These are phyloP conservation scores for Vidua macroura DNA, from an alignment of 2,113 vertebrate genomes.

Conservation along the genomic window DNA sequence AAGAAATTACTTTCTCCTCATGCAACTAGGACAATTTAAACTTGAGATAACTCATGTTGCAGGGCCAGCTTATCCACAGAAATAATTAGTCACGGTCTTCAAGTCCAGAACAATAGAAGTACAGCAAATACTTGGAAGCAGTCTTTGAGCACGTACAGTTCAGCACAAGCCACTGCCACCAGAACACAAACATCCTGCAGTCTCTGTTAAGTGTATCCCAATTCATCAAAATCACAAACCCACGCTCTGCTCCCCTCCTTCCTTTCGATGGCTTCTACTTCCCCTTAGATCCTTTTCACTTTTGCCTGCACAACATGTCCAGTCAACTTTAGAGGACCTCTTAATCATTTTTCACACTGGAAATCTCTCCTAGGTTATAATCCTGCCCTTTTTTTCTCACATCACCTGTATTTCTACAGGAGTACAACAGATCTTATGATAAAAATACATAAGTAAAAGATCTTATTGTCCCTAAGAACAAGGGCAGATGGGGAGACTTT, in stretches of 20 bases:
- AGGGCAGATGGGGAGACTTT: neutral
- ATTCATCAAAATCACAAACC: neutral
- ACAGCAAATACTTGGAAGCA: neutral
- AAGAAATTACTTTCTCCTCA: neutral
- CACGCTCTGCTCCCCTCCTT: neutral
- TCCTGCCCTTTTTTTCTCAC: neutral
- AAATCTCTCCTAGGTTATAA: neutral
- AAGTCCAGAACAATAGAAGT: neutral
- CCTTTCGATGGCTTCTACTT: neutral
- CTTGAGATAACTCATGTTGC: neutral
- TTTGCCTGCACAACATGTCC: accelerated
- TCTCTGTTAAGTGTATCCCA: neutral
- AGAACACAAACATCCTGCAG: neutral
- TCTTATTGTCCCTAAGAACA: neutral
- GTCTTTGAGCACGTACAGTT: neutral
- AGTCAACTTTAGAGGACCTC: neutral
- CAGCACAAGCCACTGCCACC: neutral
- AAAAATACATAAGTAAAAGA: neutral
- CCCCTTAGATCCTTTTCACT: neutral
- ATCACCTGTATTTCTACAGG: neutral
- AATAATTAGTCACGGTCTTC: neutral
- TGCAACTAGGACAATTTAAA: neutral
- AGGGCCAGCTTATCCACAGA: neutral
- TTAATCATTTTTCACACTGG: neutral
- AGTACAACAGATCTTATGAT: neutral